Conservation (phyloP, 2,888 invertebrate species). For the Embidobia sp. region DNA sequence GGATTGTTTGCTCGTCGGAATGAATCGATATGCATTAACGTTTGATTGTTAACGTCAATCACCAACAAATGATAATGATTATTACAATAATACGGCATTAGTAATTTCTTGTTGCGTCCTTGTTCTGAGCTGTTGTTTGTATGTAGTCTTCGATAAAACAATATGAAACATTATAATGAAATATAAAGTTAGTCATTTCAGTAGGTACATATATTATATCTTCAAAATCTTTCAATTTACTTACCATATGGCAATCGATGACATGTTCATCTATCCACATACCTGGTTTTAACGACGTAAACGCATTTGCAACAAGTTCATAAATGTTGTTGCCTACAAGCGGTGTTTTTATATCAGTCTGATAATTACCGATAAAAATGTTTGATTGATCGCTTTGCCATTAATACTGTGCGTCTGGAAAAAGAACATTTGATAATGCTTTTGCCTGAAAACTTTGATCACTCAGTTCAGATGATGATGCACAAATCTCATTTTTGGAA, state of each 20-base stretch:
- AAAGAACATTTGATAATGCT: not conserved
- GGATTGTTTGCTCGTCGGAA: no score
- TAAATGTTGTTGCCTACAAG: not conserved
- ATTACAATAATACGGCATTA: not conserved
- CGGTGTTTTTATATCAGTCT: not conserved
- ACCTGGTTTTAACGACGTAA: not conserved
- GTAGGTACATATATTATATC: conserved; percentile 4
- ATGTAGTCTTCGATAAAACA: not conserved
- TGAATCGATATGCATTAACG: not conserved
- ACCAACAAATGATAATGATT: not conserved
- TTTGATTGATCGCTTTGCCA: not conserved
- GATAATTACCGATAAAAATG: not conserved
- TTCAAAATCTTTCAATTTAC: not conserved
- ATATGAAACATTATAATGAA: not conserved
- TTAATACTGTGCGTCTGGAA: not conserved
- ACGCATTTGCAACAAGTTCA: not conserved
- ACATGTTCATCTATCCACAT: not conserved
- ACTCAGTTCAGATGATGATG: not conserved
- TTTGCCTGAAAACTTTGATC: not conserved
- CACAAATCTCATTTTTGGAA: no score
- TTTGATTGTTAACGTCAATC: not conserved
- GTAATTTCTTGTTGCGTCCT: not conserved
- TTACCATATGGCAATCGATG: not conserved
- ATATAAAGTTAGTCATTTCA: not conserved
- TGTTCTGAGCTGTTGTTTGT: not conserved